These are phyloP conservation scores for Serranus cabrilla DNA, from an alignment of 2,797 vertebrate genomes.

Conservation along the genomic window DNA sequence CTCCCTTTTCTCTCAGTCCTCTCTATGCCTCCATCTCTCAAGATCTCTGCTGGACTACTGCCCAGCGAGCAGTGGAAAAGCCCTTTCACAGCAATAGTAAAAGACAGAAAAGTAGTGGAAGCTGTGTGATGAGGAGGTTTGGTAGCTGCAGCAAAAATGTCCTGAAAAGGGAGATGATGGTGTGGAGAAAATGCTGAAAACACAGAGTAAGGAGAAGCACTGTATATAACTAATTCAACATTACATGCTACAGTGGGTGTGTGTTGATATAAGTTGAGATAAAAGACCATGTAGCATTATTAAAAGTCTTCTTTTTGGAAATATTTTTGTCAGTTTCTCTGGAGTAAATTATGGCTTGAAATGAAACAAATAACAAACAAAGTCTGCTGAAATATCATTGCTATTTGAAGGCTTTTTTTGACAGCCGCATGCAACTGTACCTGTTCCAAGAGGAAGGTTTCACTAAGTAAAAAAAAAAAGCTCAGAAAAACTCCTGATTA, in stretches of 20 bases:
- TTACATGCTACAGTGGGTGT: neutral
- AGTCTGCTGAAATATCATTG: no score
- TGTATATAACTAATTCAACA: neutral
- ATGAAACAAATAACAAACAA: neutral
- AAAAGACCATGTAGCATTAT: neutral
- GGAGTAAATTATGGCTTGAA: neutral
- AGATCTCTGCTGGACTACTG: conserved; percentile 45
- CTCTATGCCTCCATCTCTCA: conserved; percentile 35
- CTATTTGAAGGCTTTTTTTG: no score
- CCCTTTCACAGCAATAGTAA: conserved; percentile 30
- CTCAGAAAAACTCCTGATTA: neutral
- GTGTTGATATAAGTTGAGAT: neutral
- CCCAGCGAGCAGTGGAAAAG: conserved; percentile 46
- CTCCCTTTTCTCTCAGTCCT: conserved; percentile 1
- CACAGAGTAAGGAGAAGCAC: neutral
- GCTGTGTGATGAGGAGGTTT: conserved; percentile 15
- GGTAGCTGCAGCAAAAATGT: neutral
- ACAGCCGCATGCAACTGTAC: no score
- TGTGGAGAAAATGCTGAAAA: conserved; percentile 13
- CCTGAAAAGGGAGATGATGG: conserved; percentile 8
- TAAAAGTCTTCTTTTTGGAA: neutral
- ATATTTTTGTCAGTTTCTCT: conserved; percentile 19
- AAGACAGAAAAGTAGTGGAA: conserved; percentile 19
- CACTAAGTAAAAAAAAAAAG: neutral
- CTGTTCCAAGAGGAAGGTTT: neutral